phyloP scores from a whole-genome alignment of 1,140 invertebrate genomes.

The Bradynema listronoti region DNA sequence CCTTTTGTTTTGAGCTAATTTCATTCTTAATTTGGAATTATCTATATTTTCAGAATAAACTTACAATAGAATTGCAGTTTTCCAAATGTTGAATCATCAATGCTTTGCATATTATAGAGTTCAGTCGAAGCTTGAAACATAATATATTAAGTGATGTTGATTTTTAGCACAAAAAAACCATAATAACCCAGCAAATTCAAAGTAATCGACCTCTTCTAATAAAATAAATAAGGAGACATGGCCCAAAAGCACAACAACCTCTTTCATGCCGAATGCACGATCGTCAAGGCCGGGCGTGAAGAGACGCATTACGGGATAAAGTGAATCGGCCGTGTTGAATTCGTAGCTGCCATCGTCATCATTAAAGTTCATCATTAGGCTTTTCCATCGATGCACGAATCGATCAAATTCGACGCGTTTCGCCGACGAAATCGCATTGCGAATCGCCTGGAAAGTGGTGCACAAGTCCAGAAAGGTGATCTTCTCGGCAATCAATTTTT shows the following conservation, averaged over 20 bases:
- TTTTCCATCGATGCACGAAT: constrained; percentile 23
- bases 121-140: neutral
- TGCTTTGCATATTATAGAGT: constrained; percentile 8
- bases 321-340: constrained; percentile 24
- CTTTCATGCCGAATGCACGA: constrained; percentile 22
- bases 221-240: neutral
- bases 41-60: neutral
- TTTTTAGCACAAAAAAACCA: neutral
- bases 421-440: neutral
- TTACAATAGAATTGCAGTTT: neutral
- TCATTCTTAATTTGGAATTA: too few species aligned
- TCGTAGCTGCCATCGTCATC: constrained; percentile 18
- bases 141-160: neutral
- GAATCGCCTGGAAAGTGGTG: constrained; percentile 20
- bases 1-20: too few species aligned
- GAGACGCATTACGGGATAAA: constrained; percentile 22
- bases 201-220: neutral
- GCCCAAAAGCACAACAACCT: constrained; percentile 1
- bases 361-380: constrained; percentile 6
- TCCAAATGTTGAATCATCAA: constrained; percentile 6
- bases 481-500: constrained; percentile 14
- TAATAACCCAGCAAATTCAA: neutral
- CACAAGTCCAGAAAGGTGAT: constrained; percentile 22
- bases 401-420: constrained; percentile 18
- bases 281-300: constrained; percentile 22